These are phyloP conservation scores for Phrynosoma platyrhinos DNA, from an alignment of 2,113 vertebrate genomes.

Conservation along the genomic window DNA sequence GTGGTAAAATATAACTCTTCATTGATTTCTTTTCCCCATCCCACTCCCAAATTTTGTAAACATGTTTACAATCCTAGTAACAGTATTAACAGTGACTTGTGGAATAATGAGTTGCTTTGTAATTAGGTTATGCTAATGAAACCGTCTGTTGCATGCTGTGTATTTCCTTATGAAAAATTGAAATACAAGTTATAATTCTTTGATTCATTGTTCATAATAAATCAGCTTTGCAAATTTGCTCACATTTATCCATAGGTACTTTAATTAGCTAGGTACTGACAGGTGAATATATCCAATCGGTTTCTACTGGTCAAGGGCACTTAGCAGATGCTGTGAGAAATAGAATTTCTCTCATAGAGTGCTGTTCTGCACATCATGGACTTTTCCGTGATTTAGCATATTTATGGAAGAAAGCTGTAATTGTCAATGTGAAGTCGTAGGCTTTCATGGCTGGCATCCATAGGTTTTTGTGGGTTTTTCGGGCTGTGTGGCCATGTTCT, in stretches of 20 bases:
- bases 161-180: constrained; percentile 59
- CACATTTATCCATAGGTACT: constrained; percentile 45
- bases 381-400: background rate
- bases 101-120: constrained; percentile 43
- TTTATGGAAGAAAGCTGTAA: background rate
- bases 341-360: background rate
- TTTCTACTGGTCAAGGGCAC: constrained; percentile 31
- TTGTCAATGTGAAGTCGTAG: too few relatives aligned
- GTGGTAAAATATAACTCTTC: constrained; percentile 68
- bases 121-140: constrained; percentile 49
- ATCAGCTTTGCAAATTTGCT: constrained; percentile 52
- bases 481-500: too few relatives aligned
- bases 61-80: constrained; percentile 63
- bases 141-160: constrained; percentile 41
- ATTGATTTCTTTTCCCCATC: constrained; percentile 47
- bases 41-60: constrained; percentile 47
- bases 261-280: constrained; percentile 49
- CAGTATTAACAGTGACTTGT: constrained; percentile 48
- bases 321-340: background rate
- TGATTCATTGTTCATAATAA: constrained; percentile 52
- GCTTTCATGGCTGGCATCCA: too few relatives aligned
- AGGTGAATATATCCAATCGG: constrained; percentile 15
- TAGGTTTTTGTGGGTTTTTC: too few relatives aligned
- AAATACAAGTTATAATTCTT: constrained; percentile 54
- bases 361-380: background rate